Conservation (phyloP, 2,113 vertebrate genomes). For the Calidris pugnax region DNA sequence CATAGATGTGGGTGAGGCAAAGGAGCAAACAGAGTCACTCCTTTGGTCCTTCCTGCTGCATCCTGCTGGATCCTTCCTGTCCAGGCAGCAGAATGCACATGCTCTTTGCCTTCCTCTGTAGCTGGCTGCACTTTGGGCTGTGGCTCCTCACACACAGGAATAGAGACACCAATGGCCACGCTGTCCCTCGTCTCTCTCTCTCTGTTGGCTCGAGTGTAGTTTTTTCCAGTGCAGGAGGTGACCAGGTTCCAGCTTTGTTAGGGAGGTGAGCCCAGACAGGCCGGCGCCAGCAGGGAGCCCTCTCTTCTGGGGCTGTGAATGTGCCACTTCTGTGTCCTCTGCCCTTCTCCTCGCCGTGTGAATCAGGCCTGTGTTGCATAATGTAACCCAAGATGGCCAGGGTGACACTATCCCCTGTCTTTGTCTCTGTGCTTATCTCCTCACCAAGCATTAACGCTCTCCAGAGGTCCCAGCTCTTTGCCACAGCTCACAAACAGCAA, state of each 20-base stretch:
- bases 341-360: background rate
- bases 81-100: background rate
- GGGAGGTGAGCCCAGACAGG: background rate
- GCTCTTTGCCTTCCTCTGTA: background rate
- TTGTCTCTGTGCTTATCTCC: background rate
- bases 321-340: background rate
- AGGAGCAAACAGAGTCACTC: background rate
- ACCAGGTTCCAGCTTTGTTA: background rate
- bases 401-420: background rate
- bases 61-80: background rate
- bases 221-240: slow-evolving; percentile 5
- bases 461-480: background rate
- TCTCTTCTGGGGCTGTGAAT: background rate
- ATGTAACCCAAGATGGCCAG: background rate
- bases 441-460: background rate
- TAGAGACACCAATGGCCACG: background rate
- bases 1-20: background rate
- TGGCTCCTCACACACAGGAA: background rate
- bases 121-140: background rate
- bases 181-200: background rate
- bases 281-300: background rate
- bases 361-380: background rate
- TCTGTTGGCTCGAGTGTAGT: background rate
- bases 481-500: background rate
- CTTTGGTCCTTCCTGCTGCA: background rate